These are phyloP conservation scores for Pocota personata DNA, from an alignment of 2,888 invertebrate genomes.

Conservation along the genomic window DNA sequence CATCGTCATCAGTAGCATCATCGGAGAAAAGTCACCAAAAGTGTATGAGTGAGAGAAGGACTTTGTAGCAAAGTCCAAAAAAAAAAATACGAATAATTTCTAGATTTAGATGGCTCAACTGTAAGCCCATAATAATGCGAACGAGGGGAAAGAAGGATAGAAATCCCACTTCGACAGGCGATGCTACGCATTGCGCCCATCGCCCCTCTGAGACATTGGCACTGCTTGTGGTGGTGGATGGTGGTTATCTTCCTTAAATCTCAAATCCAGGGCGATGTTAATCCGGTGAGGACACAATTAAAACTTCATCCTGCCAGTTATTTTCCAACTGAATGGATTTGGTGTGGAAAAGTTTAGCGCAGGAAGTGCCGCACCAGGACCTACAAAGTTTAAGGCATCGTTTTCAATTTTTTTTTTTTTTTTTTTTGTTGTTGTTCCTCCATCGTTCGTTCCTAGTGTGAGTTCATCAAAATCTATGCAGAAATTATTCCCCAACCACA, in stretches of 20 bases:
- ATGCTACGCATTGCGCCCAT: conserved; percentile 28
- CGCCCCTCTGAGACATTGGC: not conserved
- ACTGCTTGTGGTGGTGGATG: conserved; percentile 4
- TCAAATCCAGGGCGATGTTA: conserved; percentile 74
- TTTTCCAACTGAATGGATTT: conserved; percentile 73
- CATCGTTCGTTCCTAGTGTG: not conserved
- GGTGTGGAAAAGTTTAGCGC: conserved; percentile 65
- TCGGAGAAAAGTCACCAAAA: conserved; percentile 47
- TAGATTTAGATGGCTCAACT: conserved; percentile 69
- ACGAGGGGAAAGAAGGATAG: conserved; percentile 6
- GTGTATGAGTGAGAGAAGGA: conserved; percentile 1
- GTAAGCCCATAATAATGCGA: conserved; percentile 66
- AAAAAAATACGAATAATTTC: conserved; percentile 68
- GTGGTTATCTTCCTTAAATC: conserved; percentile 59
- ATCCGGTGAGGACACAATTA: conserved; percentile 76
- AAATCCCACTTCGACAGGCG: conserved; percentile 47
- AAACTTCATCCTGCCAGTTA: conserved; percentile 76
- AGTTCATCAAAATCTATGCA: conserved; percentile 69
- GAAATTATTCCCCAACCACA: conserved; percentile 56
- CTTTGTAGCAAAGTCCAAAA: conserved; percentile 37
- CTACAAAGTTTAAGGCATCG: conserved; percentile 53
- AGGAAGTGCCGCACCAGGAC: conserved; percentile 54
- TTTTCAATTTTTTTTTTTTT: conserved; percentile 33
- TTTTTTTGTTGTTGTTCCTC: not conserved
- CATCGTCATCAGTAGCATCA: conserved; percentile 10